A percentile compares a stretch with the other conserved stretches of the same genome.
Evolutionary conservation across 2,888 invertebrate species (phyloP).

Genomic region (Pyrgus malvae): DNA sequence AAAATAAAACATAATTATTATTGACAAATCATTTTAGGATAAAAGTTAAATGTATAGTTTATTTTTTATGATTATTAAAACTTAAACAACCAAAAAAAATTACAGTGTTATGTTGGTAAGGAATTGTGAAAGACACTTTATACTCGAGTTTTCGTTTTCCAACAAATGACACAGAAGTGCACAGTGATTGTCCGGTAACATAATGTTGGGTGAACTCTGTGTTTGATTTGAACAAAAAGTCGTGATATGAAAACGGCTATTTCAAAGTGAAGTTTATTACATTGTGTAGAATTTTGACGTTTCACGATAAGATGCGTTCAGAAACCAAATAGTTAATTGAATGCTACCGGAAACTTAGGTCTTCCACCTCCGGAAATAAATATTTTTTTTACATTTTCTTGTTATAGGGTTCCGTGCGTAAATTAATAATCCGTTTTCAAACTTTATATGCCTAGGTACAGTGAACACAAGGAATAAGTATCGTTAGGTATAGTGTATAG

Average conservation of each 20-base stretch:
- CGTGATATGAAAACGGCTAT: neutral
- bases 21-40: neutral
- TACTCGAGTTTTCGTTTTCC: constrained; percentile 3
- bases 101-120: constrained; percentile 24
- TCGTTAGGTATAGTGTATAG: no score
- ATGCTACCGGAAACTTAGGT: neutral
- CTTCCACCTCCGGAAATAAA: no score
- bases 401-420: no score
- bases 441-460: no score
- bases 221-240: neutral
- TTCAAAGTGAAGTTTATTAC: constrained; percentile 6
- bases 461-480: no score
- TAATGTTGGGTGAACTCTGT: neutral
- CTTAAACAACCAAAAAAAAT: no score
- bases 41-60: no score
- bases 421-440: no score
- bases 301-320: constrained; percentile 13
- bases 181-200: neutral
- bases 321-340: neutral
- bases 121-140: neutral
- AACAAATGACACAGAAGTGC: constrained; percentile 5
- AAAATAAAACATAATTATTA: neutral
- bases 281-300: constrained; percentile 6
- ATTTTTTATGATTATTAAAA: no score
- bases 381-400: no score